A percentile compares a stretch with the other conserved stretches of the same genome.
These are phyloP conservation scores for Laticauda colubrina DNA, from an alignment of 2,113 vertebrate genomes.

Conservation along the genomic window DNA sequence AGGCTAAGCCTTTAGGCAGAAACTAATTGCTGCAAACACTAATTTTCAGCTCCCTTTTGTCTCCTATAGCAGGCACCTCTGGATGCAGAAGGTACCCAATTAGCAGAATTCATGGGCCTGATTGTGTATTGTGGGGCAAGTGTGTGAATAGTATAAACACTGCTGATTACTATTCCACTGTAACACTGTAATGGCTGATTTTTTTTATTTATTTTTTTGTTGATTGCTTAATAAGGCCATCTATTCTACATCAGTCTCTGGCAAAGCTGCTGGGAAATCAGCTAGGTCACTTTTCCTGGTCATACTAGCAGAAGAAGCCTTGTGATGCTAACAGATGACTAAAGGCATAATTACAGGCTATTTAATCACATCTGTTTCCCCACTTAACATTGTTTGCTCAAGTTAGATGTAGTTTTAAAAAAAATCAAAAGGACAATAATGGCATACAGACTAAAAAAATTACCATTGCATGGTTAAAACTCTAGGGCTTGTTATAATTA, in stretches of 20 bases:
- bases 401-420: slow-evolving; percentile 76
- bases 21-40: slow-evolving; percentile 81
- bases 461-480: slow-evolving; percentile 69
- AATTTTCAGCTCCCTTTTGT: slow-evolving; percentile 80
- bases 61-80: slow-evolving; percentile 76
- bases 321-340: slow-evolving; percentile 76
- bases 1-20: slow-evolving; percentile 75
- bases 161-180: slow-evolving; percentile 77
- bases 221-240: slow-evolving; percentile 82
- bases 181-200: slow-evolving; percentile 74
- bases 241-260: slow-evolving; percentile 73
- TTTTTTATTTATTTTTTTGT: slow-evolving; percentile 56
- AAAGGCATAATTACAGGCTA: slow-evolving; percentile 79
- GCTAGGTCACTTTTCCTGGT: slow-evolving; percentile 79
- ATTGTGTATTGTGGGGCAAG: slow-evolving; percentile 81
- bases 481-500: slow-evolving; percentile 76
- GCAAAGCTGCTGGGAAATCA: slow-evolving; percentile 77
- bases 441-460: slow-evolving; percentile 74
- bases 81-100: slow-evolving; percentile 81
- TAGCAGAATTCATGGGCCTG: slow-evolving; percentile 83
- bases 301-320: slow-evolving; percentile 74
- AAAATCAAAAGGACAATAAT: slow-evolving; percentile 77
- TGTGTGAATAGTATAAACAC: slow-evolving; percentile 75
- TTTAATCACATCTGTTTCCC: slow-evolving; percentile 77
- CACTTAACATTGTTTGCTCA: slow-evolving; percentile 81